phyloP scores from a whole-genome alignment of 1,140 invertebrate species.

The Drosophila arizonae region DNA sequence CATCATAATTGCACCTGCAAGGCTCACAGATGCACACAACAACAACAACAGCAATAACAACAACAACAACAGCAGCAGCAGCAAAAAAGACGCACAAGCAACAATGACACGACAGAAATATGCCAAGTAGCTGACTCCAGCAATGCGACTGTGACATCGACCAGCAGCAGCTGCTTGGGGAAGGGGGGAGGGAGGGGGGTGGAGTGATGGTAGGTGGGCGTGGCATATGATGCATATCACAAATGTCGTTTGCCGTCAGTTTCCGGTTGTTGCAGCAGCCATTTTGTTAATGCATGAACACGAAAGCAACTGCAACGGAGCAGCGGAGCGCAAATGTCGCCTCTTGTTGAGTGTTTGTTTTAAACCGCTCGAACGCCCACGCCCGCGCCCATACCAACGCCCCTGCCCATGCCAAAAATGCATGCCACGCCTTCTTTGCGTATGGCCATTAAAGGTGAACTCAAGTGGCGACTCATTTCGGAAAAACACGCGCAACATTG shows the following conservation, averaged over 20 bases:
- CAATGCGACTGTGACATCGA: constrained; percentile 52
- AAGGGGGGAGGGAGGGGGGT: background rate
- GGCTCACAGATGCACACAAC: constrained; percentile 71
- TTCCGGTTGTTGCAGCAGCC: constrained; percentile 77
- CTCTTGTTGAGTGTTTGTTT: constrained; percentile 21
- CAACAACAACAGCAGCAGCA: constrained; percentile 39
- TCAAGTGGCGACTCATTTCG: constrained; percentile 70
- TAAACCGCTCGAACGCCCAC: constrained; percentile 15
- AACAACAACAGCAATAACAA: constrained; percentile 22
- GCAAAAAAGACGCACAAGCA: constrained; percentile 65
- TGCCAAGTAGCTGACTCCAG: constrained; percentile 71
- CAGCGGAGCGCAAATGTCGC: constrained; percentile 30
- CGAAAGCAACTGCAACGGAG: constrained; percentile 62
- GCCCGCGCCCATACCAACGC: background rate
- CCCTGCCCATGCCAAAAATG: background rate
- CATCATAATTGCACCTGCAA: constrained; percentile 78
- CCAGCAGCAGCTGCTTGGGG: too few species aligned
- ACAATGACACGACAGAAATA: constrained; percentile 78
- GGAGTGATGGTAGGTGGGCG: background rate
- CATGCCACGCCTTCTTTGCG: too few species aligned
- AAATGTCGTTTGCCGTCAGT: constrained; percentile 80
- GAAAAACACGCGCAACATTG: constrained; percentile 51
- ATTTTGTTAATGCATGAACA: constrained; percentile 80
- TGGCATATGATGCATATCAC: constrained; percentile 77
- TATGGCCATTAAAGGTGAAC: background rate